Percentiles rank a stretch among this genome's conserved stretches.
Conservation (phyloP, 2,113 vertebrate species). For the Oceanodroma tethys region DNA sequence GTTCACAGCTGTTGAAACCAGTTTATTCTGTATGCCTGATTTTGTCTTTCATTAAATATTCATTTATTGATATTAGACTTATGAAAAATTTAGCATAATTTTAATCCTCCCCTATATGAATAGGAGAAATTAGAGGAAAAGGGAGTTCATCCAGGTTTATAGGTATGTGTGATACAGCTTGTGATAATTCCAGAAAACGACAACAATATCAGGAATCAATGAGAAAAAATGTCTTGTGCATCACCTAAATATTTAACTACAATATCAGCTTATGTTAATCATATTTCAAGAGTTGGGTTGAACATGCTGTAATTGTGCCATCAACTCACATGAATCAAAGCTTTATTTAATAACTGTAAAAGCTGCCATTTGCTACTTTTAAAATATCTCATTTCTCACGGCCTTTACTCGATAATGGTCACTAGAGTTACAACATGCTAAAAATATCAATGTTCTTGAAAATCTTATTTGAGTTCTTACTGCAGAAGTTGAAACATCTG, state of each 20-base stretch:
- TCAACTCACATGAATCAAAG: slow-evolving; percentile 36
- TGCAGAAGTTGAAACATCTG: slow-evolving; percentile 40
- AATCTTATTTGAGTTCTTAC: background rate
- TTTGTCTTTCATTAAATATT: slow-evolving; percentile 52
- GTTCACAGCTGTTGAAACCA: background rate
- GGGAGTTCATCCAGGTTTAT: background rate
- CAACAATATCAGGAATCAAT: background rate
- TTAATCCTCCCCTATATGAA: slow-evolving; percentile 14
- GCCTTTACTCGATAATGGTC: slow-evolving; percentile 19
- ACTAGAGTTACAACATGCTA: slow-evolving; percentile 51
- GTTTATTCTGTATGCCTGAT: slow-evolving; percentile 23
- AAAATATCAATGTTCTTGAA: slow-evolving; percentile 29
- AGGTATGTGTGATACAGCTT: background rate
- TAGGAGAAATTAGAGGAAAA: slow-evolving; percentile 22
- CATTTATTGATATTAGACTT: slow-evolving; percentile 53
- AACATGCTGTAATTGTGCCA: slow-evolving; percentile 41
- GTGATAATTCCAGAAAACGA: background rate
- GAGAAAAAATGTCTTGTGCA: background rate
- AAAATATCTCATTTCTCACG: slow-evolving; percentile 46
- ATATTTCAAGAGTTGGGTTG: slow-evolving; percentile 22
- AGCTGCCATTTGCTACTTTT: slow-evolving; percentile 59
- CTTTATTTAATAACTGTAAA: slow-evolving; percentile 62
- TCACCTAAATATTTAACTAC: slow-evolving; percentile 43
- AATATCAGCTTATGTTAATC: slow-evolving; percentile 42
- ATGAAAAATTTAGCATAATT: slow-evolving; percentile 53